Conservation (phyloP, 1,140 invertebrate genomes). For the Diabrotica virgifera region DNA sequence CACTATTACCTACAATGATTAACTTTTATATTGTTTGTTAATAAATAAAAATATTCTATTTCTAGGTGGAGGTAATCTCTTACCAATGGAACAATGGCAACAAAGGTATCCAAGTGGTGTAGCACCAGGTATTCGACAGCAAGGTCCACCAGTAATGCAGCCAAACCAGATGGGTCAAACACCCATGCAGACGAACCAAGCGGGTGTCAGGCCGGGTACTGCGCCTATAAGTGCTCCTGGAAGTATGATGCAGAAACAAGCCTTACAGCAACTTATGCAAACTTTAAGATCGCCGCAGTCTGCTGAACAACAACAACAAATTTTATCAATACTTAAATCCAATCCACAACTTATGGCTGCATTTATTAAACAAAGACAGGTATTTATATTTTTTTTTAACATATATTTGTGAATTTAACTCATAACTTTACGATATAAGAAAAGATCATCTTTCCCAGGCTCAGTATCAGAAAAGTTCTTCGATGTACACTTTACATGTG, state of each 20-base stretch:
- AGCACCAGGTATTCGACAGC: slow-evolving; percentile 50
- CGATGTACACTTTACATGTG: too few relatives aligned
- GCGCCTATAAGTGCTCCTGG: slow-evolving; percentile 44
- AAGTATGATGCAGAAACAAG: slow-evolving; percentile 65
- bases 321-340: slow-evolving; percentile 87
- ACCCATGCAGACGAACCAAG: slow-evolving; percentile 22
- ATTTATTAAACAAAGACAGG: slow-evolving; percentile 89
- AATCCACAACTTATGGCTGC: slow-evolving; percentile 96
- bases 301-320: slow-evolving; percentile 91
- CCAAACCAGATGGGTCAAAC: slow-evolving; percentile 29
- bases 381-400: slow-evolving; percentile 34
- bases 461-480: too few relatives aligned
- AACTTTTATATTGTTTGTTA: too few relatives aligned
- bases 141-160: slow-evolving; percentile 45
- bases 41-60: neutral
- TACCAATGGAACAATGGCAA: slow-evolving; percentile 69
- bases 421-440: too few relatives aligned
- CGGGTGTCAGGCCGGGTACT: slow-evolving; percentile 36
- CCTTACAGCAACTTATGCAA: slow-evolving; percentile 84
- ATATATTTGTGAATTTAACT: neutral
- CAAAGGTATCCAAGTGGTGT: slow-evolving; percentile 53
- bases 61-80: slow-evolving; percentile 49
- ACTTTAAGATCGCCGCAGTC: slow-evolving; percentile 84
- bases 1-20: slow-evolving; percentile 12
- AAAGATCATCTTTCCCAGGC: too few relatives aligned